Evolutionary conservation across 1,140 invertebrate species (phyloP).

Genomic region (Trissolcus basalis): DNA sequence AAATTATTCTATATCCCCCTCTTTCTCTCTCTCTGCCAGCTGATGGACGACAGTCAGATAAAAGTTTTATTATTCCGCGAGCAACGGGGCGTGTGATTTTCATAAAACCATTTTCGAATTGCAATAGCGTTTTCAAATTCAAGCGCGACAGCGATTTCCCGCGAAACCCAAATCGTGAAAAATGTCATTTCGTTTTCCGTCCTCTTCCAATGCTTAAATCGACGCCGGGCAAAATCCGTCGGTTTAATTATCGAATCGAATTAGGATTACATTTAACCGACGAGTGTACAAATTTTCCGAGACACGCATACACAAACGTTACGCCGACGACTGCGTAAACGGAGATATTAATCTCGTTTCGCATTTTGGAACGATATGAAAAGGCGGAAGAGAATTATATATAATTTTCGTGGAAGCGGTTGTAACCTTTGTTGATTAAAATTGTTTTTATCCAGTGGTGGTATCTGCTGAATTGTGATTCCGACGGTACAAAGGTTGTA

Average conservation of each 20-base stretch:
- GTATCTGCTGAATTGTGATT: slow-evolving; percentile 58
- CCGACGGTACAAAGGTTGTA: slow-evolving; percentile 55
- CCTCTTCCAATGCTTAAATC: too few species aligned
- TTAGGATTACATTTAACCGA: slow-evolving; percentile 32
- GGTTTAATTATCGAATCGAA: slow-evolving; percentile 6
- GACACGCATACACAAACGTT: too few species aligned
- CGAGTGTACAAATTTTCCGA: slow-evolving; percentile 23
- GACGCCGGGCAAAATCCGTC: not conserved
- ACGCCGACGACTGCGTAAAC: not conserved
- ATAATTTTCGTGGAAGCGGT: slow-evolving; percentile 38
- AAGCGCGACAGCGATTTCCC: slow-evolving; percentile 1
- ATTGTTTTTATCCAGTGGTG: slow-evolving; percentile 53
- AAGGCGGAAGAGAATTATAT: slow-evolving; percentile 35
- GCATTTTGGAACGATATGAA: slow-evolving; percentile 14
- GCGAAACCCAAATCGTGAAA: too few species aligned
- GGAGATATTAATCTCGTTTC: slow-evolving; percentile 40
- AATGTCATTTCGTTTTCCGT: too few species aligned
- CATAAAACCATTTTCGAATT: slow-evolving; percentile 8
- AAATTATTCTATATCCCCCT: slow-evolving; percentile 51
- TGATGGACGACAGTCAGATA: slow-evolving; percentile 18
- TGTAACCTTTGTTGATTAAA: slow-evolving; percentile 55
- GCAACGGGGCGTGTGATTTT: slow-evolving; percentile 16
- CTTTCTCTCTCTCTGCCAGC: not conserved
- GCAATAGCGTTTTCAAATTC: slow-evolving; percentile 1
- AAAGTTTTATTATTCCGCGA: slow-evolving; percentile 43